These are phyloP conservation scores for Gracilinanus agilis DNA, from an alignment of 2,113 vertebrate species.

Conservation along the genomic window DNA sequence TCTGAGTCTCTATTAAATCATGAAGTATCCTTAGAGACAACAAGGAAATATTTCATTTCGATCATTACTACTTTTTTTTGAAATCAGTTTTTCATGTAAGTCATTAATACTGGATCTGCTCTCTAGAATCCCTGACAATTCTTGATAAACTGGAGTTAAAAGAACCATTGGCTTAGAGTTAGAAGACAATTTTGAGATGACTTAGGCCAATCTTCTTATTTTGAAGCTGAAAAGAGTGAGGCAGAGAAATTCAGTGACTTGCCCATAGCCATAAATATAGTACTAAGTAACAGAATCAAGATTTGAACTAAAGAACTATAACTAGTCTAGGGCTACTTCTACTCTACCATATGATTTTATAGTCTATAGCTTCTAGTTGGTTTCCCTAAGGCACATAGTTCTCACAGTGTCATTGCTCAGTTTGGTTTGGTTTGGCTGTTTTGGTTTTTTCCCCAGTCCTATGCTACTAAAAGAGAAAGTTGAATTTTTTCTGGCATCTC, in stretches of 20 bases:
- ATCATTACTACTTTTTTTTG: neutral
- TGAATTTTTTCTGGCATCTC: conserved; percentile 7
- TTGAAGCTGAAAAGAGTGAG: neutral
- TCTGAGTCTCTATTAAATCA: neutral
- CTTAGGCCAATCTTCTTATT: neutral
- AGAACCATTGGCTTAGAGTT: neutral
- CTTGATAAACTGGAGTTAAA: neutral
- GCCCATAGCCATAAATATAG: neutral
- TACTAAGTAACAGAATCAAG: neutral
- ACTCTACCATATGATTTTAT: neutral
- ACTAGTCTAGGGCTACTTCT: neutral
- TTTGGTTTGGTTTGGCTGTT: neutral
- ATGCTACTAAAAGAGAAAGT: conserved; percentile 19
- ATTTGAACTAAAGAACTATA: neutral
- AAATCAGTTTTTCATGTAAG: neutral
- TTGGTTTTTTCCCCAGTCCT: neutral
- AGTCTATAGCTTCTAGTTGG: neutral
- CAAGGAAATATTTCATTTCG: neutral
- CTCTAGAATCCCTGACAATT: neutral
- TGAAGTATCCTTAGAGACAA: neutral
- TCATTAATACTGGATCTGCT: neutral
- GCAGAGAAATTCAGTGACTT: neutral
- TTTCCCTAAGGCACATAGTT: neutral
- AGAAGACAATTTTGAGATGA: neutral
- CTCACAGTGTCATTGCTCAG: neutral